Percentiles rank a stretch among this genome's conserved stretches.
These are phyloP conservation scores for Amphipoea lucens DNA, from an alignment of 2,888 invertebrate species.

Conservation along the genomic window DNA sequence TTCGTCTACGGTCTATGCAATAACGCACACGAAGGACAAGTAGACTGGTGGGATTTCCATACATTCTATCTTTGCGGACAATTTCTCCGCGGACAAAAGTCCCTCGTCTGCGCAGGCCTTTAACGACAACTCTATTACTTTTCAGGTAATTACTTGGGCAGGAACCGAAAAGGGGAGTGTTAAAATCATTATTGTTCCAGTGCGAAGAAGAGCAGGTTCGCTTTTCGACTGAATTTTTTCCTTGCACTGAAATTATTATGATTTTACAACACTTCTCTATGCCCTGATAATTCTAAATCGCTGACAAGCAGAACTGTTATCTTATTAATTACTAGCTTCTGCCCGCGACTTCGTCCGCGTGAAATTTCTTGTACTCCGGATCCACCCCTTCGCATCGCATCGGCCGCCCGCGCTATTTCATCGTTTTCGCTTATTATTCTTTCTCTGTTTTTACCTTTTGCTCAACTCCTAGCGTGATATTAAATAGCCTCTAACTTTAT, in stretches of 20 bases:
- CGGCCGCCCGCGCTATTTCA: neutral
- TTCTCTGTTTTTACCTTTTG: neutral
- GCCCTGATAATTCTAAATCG: neutral
- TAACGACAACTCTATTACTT: neutral
- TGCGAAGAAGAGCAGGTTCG: no score
- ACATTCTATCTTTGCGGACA: no score
- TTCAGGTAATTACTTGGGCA: constrained; percentile 9
- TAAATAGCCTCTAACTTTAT: neutral
- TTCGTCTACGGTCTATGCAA: no score
- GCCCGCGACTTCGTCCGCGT: neutral
- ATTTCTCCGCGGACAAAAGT: no score
- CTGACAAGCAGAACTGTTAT: neutral
- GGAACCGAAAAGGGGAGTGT: neutral
- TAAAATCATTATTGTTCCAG: neutral
- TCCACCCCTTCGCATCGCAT: neutral
- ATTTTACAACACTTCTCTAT: neutral
- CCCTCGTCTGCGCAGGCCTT: no score
- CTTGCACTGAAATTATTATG: neutral
- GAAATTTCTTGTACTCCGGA: neutral
- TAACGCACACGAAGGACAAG: no score
- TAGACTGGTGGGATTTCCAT: no score
- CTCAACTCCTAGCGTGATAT: neutral
- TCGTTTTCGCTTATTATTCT: neutral
- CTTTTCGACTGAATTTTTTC: neutral
- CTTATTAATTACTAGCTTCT: neutral